These are phyloP conservation scores for Crotalus tigris DNA, from an alignment of 2,113 vertebrate species.

Conservation along the genomic window DNA sequence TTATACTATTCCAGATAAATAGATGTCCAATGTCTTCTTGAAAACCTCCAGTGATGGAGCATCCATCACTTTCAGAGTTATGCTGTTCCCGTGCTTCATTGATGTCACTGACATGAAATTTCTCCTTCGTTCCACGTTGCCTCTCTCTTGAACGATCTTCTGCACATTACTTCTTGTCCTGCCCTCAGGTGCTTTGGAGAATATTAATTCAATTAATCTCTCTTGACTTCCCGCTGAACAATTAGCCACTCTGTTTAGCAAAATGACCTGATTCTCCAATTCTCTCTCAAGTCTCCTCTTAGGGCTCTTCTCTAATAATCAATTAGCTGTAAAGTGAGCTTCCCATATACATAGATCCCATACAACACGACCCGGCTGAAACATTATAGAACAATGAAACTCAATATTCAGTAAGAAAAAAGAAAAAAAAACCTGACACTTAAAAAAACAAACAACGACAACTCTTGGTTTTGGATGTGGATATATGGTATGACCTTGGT, in stretches of 20 bases:
- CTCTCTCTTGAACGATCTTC: background rate
- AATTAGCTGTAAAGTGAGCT: background rate
- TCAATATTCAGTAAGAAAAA: background rate
- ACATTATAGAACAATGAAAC: background rate
- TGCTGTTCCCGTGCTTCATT: background rate
- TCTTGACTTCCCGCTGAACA: background rate
- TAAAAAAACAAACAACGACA: background rate
- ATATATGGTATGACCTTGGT: slow-evolving; percentile 8
- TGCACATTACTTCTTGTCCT: background rate
- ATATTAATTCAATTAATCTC: background rate
- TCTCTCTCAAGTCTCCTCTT: too few relatives aligned
- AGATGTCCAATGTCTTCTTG: background rate
- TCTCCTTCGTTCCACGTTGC: background rate
- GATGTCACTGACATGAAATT: background rate
- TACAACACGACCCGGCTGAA: background rate
- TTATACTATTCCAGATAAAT: background rate
- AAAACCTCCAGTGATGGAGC: background rate
- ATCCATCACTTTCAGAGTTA: background rate
- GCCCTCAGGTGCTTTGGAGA: background rate
- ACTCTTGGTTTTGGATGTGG: background rate
- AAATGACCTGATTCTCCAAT: background rate
- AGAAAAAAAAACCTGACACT: background rate
- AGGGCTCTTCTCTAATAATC: background rate
- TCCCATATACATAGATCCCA: background rate
- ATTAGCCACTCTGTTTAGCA: background rate